Evolutionary conservation across 2,888 invertebrate species (phyloP).

Genomic region (Hylaea fasciaria): DNA sequence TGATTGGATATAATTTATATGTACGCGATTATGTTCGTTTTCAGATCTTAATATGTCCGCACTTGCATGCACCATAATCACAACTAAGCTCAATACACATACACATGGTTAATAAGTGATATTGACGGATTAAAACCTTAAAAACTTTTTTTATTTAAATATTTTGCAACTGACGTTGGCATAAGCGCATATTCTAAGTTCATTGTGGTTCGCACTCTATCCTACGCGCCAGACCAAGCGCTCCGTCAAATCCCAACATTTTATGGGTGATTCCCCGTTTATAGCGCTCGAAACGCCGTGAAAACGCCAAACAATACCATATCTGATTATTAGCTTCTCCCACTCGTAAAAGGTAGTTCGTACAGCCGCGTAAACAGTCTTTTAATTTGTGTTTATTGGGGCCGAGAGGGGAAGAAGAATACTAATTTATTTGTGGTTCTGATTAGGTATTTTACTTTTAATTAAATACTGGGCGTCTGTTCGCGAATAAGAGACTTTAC

Average conservation of each 20-base stretch:
- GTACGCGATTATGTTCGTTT: too few relatives aligned
- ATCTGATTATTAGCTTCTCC: constrained; percentile 23
- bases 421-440: constrained; percentile 28
- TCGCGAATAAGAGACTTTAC: too few relatives aligned
- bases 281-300: constrained; percentile 45
- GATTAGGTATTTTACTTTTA: constrained; percentile 22
- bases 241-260: constrained; percentile 56
- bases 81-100: too few relatives aligned
- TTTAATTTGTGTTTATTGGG: constrained; percentile 37
- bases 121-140: too few relatives aligned
- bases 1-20: too few relatives aligned
- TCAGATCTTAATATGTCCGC: too few relatives aligned
- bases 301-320: constrained; percentile 41
- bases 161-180: too few relatives aligned
- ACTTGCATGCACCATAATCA: too few relatives aligned
- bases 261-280: constrained; percentile 50
- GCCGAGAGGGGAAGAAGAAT: constrained; percentile 20
- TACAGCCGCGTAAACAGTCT: constrained; percentile 28
- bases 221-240: constrained; percentile 33
- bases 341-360: constrained; percentile 24
- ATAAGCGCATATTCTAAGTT: too few relatives aligned
- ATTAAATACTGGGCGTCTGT: constrained; percentile 19
- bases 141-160: too few relatives aligned
- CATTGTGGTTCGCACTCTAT: background rate
- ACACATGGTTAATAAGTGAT: too few relatives aligned